These are phyloP conservation scores for Morus bassanus DNA, from an alignment of 2,797 vertebrate species.

Conservation along the genomic window DNA sequence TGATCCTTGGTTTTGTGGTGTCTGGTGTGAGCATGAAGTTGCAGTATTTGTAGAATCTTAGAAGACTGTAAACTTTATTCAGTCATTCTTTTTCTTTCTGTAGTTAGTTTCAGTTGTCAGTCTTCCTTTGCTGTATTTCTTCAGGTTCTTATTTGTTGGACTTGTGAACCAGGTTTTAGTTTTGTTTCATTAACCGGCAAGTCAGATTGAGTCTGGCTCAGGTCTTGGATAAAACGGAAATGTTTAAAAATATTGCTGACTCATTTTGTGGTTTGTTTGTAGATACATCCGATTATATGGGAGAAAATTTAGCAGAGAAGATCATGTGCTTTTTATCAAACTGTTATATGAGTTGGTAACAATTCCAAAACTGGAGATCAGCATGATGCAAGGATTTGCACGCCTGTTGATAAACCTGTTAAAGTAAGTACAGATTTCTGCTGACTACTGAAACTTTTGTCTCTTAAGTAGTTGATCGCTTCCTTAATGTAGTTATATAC, in stretches of 20 bases:
- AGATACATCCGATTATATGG: conserved; percentile 97
- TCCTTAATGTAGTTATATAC: not conserved
- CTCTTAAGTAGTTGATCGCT: not conserved
- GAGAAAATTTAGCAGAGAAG: conserved; percentile 97
- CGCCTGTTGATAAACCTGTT: conserved; percentile 94
- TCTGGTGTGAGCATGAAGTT: not conserved
- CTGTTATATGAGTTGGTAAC: conserved; percentile 94
- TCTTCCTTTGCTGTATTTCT: not conserved
- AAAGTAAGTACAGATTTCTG: conserved; percentile 83
- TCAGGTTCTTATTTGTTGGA: not conserved
- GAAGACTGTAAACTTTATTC: not conserved
- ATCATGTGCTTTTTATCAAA: conserved; percentile 97
- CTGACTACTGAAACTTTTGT: not conserved
- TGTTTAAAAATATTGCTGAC: not conserved
- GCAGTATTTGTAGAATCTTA: not conserved
- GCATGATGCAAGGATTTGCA: conserved; percentile 97
- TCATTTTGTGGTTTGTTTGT: conserved; percentile 1
- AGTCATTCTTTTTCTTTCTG: not conserved
- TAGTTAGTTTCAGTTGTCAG: not conserved
- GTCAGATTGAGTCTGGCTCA: not conserved
- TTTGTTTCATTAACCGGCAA: not conserved
- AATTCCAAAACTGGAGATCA: conserved; percentile 94
- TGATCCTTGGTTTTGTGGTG: not conserved
- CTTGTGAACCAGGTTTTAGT: not conserved
- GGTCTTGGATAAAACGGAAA: not conserved